Evolutionary conservation across 2,888 invertebrate genomes (phyloP), one percentile per base, ranked within the genome.

Genomic region (Drosophila mercatorum): DNA sequence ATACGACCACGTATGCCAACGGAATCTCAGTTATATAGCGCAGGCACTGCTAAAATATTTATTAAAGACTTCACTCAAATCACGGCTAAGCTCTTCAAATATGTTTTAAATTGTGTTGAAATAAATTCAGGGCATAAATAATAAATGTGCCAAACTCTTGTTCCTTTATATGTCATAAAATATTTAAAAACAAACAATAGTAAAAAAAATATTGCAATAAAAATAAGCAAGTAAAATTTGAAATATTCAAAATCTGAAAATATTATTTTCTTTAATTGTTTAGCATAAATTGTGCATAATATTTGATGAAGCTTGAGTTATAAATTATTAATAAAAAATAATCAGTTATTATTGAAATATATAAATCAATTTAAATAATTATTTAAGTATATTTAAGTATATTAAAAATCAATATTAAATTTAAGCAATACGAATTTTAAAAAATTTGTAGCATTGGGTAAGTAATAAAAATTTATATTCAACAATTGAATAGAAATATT

Each of bases 41-140:
- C 34, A 34, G 5, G 12, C n/a, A 36, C 36, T 69, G 38, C 5
- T 62, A 10, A 44, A 61, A 62, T 46, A 62, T 81, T 43, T 72
- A 63, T 73, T 49, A 52, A 58, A 61, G 17, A 59, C 38, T 40
- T 31, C 3, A 31, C 7, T 11, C 22, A 46, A 7, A 43, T 26
- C 38, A 28, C 4, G 17, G 34, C 43, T 31, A 12, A 38, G 43
- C 68, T 51, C 14, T 10, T 3, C 8, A 28, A 47, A 38, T 11
- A n/a, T 2, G 26, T 7, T 47, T 58, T n/a, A 47, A 38, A 17
- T 46, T n/a, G 46, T 11, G 34, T 14, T 4, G 8, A 10, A 10
- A n/a, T 38, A 36, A 17, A 17, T 17, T 10, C 10, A 6, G 2
- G 10, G 17, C 6, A 43, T 8, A 34, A 34, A 34, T 46, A 38